Evolutionary conservation across 2,888 invertebrate genomes (phyloP), one percentile per base, ranked within the genome.

Genomic region (Trichacis sp.): DNA sequence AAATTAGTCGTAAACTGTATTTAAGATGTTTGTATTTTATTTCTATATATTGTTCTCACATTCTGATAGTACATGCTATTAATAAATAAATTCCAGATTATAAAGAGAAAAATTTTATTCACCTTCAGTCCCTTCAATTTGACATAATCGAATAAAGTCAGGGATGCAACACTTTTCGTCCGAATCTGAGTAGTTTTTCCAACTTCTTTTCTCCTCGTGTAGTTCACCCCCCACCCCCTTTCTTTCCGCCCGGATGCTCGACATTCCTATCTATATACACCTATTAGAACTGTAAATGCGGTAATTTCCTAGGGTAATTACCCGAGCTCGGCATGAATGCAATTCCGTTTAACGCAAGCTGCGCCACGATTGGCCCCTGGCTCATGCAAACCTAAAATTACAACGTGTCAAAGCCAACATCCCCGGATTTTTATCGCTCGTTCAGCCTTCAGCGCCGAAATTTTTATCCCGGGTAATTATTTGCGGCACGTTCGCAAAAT

Each of bases 281-380:
- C 72, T 77, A 80, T 79, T 78, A 79, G 70, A 71, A 70, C 78
- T 79, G 78, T 76, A 78, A 78, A 79, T 77, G 77, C 69, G 69
- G 75, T 73, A 76, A 78, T 79, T 78, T 77, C 61, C 66, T 72
- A 57, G 43, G 68, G 71, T 75, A 78, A 80, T 78, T 78, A 79
- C 74, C 63, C 15, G 60, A 43, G 72, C 66, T 69, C 68, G 64
- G 64, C 65, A 67, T 52, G 68, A 70, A 73, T 73, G 73, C 75
- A 76, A 76, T 76, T 72, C 73, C 72, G 77, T 73, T 73, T 72
- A 73, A 69, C 68, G 68, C 30, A 57, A 40, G 55, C 54, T 55
- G 20, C 53, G 14, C 46, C 43, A 19, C 33, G 46, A 61, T 53
- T 51, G 52, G 53, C 59, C 51, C 45, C 17, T 65, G 66, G 52